phyloP scores from a whole-genome alignment of 2,888 invertebrate species.

The Crossocerus cetratus region DNA sequence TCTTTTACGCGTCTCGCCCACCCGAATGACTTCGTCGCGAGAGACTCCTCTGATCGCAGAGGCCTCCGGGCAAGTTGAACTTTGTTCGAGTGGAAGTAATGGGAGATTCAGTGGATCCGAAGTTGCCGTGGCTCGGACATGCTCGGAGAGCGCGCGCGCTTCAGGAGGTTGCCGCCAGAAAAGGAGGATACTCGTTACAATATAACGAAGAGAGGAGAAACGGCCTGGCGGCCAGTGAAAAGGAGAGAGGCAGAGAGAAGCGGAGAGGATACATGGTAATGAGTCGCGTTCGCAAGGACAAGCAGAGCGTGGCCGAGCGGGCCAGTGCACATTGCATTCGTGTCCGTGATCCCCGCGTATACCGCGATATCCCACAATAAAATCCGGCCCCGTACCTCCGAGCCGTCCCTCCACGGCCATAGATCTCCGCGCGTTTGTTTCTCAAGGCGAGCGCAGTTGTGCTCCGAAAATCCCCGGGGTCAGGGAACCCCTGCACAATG shows the following conservation, averaged over 20 bases:
- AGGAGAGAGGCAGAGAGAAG: slow-evolving; percentile 5
- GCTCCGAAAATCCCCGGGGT: too few species aligned
- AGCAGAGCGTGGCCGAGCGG: slow-evolving; percentile 71
- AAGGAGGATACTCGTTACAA: neutral
- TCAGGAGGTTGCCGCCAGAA: neutral
- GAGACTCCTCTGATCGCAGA: too few species aligned
- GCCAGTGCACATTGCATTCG: slow-evolving; percentile 66
- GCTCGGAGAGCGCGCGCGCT: slow-evolving; percentile 29
- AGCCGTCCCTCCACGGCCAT: too few species aligned
- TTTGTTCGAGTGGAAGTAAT: too few species aligned
- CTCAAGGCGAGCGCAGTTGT: too few species aligned
- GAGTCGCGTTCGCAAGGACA: slow-evolving; percentile 66
- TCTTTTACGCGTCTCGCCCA: too few species aligned
- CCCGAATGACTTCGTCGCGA: too few species aligned
- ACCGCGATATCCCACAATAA: neutral
- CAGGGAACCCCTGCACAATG: too few species aligned
- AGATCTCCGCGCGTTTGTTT: too few species aligned
- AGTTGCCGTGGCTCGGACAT: too few species aligned
- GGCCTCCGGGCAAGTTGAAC: too few species aligned
- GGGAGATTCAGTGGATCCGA: too few species aligned
- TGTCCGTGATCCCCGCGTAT: slow-evolving; percentile 60
- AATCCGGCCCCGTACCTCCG: slow-evolving; percentile 37
- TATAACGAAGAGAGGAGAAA: slow-evolving; percentile 5
- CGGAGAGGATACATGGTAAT: slow-evolving; percentile 53
- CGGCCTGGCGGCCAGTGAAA: neutral